phyloP scores from a whole-genome alignment of 2,888 invertebrate genomes.

The Myopa tessellatipennis region DNA sequence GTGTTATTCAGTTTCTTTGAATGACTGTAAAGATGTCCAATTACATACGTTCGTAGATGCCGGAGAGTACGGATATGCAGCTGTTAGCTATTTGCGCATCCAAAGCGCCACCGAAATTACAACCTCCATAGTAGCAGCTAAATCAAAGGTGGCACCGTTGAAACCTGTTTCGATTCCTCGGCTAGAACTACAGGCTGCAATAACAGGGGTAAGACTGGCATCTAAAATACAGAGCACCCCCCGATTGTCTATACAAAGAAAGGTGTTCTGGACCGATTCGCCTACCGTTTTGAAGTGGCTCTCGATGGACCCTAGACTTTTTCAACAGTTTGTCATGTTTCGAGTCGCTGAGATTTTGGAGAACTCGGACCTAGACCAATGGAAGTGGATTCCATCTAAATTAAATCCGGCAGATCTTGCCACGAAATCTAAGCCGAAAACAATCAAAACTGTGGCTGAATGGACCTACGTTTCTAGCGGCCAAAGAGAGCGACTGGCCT shows the following conservation, averaged over 20 bases:
- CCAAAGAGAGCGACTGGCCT: constrained; percentile 39
- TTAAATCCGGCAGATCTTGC: constrained; percentile 40
- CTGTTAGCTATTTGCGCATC: constrained; percentile 39
- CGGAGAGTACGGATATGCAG: constrained; percentile 43
- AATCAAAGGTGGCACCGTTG: constrained; percentile 36
- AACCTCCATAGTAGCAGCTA: constrained; percentile 31
- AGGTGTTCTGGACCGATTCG: constrained; percentile 40
- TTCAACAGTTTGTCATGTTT: constrained; percentile 46
- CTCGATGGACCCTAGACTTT: constrained; percentile 41
- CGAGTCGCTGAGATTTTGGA: constrained; percentile 43
- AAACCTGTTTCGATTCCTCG: constrained; percentile 37
- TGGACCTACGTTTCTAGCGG: constrained; percentile 39
- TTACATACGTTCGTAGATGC: constrained; percentile 47
- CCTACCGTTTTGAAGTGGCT: constrained; percentile 43
- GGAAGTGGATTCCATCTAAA: constrained; percentile 44
- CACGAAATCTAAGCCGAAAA: constrained; percentile 25
- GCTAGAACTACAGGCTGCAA: constrained; percentile 35
- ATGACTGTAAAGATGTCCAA: constrained; percentile 27
- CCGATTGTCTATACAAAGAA: constrained; percentile 15
- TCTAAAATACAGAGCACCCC: constrained; percentile 12
- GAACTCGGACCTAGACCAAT: constrained; percentile 36
- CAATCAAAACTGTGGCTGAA: constrained; percentile 34
- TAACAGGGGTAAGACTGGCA: constrained; percentile 31
- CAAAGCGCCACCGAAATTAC: neutral
- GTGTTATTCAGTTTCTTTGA: constrained; percentile 36